Evolutionary conservation across 37 sponge, comb jelly and placozoan species (phyloP).

Genomic region (Diacarnus erythraeanus): DNA sequence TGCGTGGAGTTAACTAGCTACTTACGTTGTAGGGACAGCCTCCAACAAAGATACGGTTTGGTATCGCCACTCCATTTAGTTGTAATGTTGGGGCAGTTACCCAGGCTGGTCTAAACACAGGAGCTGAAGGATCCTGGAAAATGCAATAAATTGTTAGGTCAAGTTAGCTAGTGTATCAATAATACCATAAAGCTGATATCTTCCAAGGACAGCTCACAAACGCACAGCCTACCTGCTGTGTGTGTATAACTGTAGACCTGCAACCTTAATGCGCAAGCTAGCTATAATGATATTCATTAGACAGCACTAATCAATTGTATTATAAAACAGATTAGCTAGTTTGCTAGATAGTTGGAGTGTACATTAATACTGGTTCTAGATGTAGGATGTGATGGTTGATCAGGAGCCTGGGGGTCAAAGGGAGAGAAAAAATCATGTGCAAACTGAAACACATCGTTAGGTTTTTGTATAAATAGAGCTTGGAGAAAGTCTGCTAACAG

Average conservation of each 20-base stretch:
- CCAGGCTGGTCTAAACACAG: neutral
- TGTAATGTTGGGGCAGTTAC: neutral
- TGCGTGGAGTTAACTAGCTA: too few relatives aligned
- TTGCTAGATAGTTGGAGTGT: neutral
- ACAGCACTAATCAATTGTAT: neutral
- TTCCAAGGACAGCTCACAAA: too few relatives aligned
- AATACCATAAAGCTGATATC: neutral
- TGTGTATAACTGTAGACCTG: too few relatives aligned
- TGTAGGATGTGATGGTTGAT: slow-evolving; percentile 32
- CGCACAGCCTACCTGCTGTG: too few relatives aligned
- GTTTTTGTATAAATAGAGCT: slow-evolving; percentile 88
- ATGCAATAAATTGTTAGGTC: neutral
- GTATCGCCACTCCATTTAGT: slow-evolving; percentile 75
- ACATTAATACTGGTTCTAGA: neutral
- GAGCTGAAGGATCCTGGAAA: neutral
- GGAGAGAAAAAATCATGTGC: slow-evolving; percentile 82
- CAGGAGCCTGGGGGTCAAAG: slow-evolving; percentile 31
- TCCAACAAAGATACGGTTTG: slow-evolving; percentile 83
- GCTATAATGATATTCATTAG: neutral
- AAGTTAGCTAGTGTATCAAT: neutral
- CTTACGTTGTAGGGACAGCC: slow-evolving; percentile 81
- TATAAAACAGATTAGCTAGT: neutral
- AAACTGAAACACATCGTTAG: slow-evolving; percentile 86
- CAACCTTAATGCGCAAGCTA: too few relatives aligned
- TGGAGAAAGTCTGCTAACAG: slow-evolving; percentile 92